Evolutionary conservation across 2,888 invertebrate species (phyloP), one percentile per base, ranked within the genome.

Genomic region (Caradrina clavipalpis): DNA sequence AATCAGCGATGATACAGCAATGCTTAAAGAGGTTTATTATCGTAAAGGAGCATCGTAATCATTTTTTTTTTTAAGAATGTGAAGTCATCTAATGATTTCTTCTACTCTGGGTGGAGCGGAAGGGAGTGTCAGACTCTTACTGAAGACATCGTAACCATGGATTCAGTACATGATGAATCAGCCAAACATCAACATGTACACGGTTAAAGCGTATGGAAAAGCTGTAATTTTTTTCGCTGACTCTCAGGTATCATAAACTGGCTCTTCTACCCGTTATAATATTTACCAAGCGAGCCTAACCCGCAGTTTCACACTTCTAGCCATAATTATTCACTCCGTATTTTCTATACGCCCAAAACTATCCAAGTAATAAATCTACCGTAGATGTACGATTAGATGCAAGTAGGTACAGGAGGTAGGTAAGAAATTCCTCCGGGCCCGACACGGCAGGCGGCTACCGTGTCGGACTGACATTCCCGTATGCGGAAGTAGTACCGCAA

Each of bases 381-480:
- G 60, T 58, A 78, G 66, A 62, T 66, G 54, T 73, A 62, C 13
- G 57, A 61, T 70, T 56, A 62, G 53, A 57, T 60, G 55, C 51
- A 76, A 60, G 31, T 58, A 59, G 49, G 56, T 55, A 73, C 31
- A 62, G 49, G 53, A 57, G 45, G 74, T 50, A 26, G 58, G 70
- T 63, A 54, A 76, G 80, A 67, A 70, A 78, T 80, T 76, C 78
- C 80, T 42, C 47, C 71, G 80, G 70, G 76, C 71, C 56, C 71
- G 58, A 35, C 61, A 55, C 58, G 63, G 75, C 50, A 45, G 11
- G 51, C 69, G 61, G 61, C 63, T 58, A 78, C 80, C 63, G 80
- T 80, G 76, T 63, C 77, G 76, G 60, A 2, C 80, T 66, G 76
- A 70, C 66, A 80, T 57, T 70, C 56, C 6, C 61, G 54, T 39